Base-by-base conservation (phyloP, 2,113 vertebrate species). In the Varanus komodoensis region DNA sequence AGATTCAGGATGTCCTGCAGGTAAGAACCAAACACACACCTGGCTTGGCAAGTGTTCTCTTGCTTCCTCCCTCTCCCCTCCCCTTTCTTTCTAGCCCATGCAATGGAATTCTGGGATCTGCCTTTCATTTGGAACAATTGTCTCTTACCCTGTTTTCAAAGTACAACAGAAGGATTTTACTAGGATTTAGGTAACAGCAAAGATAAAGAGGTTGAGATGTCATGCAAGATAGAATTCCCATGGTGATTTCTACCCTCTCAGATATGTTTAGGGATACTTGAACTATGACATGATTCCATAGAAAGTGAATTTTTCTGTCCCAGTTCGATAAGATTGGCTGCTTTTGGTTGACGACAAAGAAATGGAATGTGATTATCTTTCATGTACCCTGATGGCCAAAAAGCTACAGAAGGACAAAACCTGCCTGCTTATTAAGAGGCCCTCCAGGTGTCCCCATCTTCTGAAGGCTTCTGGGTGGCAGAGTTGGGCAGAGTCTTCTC, bases 1-100 rank as follows among this genome's bases (percentile, higher is more conserved):
- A 99, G 97, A 99, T 99, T 95, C 99, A 99, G 94, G 97, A 98
- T 0, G 99, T 99, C 86, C 96, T 99, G 89, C 99, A 99, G 99
- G 99, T 99, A 95, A 96, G 93, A 19, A 2, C 87, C 89, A 52
- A 34, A 3, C 29, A 8, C 21, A 0, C 0, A 0, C 54, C 67
- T 11, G 71, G 6, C 27, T 91, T 44, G 64, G 8, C n/a, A 4
- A 5, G 75, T 44, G 38, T 44, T 44, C 38, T 44, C 38, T 44
- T 3, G 38, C 38, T 44, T 44, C 38, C 38, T 44, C 38, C 38
- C 38, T 44, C 38, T 44, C 38, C 38, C 14, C 21, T 15, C 57
- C 11, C 57, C 5, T 21, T 64, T n/a, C 8, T 23, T 0, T 68
- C 54, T 78, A 27, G 75, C 69, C 12, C 0, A 25, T 4, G 2